Base-by-base conservation (phyloP, 1,140 invertebrate species). In the Ips typographus region DNA sequence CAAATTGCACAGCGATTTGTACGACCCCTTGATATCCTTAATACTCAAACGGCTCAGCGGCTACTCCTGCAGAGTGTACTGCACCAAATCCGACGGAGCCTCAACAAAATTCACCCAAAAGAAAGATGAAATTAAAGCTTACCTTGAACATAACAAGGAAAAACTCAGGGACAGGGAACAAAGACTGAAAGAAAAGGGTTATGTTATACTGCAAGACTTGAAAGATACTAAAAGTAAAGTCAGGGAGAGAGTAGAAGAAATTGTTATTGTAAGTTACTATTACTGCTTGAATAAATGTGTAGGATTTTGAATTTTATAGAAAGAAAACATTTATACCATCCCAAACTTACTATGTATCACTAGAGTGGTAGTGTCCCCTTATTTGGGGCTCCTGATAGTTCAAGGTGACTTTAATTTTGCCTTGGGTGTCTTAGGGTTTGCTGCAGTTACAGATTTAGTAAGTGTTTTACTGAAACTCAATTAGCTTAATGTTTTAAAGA, bases 301-400 rank as follows among this genome's bases (percentile, higher is more conserved):
- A 41, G n/a, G 8, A 6, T 44, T 8, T 37, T 47, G 39, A 47
- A 49, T 2, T 71, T 86, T 86, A 75, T 80, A 89, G 86, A 90
- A 85, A 77, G 94, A 98, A 83, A 96, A 96, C 83, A 89, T 98
- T 66, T 91, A 92, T 80, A 98, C 96, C 1, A 85, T 98, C 73
- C 96, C 96, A 41, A 98, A 98, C 82, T 83, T 94, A 42, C 80
- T 98, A 52, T 97, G 94, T 79, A 82, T 94, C 5, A 84, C 88
- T 41, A 84, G 96, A 75, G 96, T 98, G 75, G 79, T 87, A 2
- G 83, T 93, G 59, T 91, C 95, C 3, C 96, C 96, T 7, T 90
- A 91, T 77, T 83, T 98, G 44, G 93, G 92, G 42, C 83, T 94
- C 40, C 85, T 91, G 59, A 88, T 97, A 70, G 78, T 94, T 1